phyloP scores from a whole-genome alignment of 1,140 invertebrate genomes.

The Mizuhopecten yessoensis region DNA sequence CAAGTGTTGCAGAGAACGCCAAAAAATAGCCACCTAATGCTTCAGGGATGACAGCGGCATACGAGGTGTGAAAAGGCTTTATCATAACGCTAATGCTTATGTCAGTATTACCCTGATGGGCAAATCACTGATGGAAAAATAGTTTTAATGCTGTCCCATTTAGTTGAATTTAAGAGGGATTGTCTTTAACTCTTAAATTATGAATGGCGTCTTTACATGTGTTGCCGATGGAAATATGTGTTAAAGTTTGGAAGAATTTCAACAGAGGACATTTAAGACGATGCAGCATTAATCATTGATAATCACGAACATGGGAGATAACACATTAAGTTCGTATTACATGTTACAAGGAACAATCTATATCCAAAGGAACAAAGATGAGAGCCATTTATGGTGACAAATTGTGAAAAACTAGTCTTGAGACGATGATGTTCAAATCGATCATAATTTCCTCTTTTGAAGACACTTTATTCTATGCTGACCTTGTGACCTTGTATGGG shows the following conservation, averaged over 20 bases:
- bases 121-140: conserved; percentile 10
- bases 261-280: neutral
- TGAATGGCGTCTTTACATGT: neutral
- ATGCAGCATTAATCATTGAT: neutral
- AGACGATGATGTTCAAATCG: neutral
- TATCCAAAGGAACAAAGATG: neutral
- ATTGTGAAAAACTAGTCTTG: no score
- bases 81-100: neutral
- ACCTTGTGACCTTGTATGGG: no score
- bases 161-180: neutral
- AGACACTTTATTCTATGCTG: no score
- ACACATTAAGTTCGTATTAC: neutral
- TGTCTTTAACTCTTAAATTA: neutral
- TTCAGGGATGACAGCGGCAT: neutral
- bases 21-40: conserved; percentile 3
- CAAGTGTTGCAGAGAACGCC: neutral
- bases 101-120: neutral
- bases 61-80: neutral
- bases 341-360: neutral
- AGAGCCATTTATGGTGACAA: no score
- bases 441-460: no score
- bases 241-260: neutral
- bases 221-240: neutral
- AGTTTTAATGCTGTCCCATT: neutral
- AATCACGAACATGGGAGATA: neutral